phyloP scores from a whole-genome alignment of 2,888 invertebrate genomes.

The Zaprionus obscuricornis region DNA sequence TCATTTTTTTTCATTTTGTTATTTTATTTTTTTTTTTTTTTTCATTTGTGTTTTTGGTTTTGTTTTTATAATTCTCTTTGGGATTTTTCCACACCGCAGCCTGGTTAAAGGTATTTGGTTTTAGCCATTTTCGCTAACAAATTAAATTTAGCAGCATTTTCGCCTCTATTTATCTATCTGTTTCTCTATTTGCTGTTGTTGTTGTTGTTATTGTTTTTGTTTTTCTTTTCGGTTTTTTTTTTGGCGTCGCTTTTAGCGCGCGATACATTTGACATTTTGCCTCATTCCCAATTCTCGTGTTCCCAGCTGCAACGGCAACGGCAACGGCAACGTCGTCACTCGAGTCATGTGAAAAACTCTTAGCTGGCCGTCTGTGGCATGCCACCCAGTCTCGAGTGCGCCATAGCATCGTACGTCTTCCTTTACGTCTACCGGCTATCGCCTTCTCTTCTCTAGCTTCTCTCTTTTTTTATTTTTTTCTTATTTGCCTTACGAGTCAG shows the following conservation, averaged over 20 bases:
- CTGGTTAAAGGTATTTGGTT: slow-evolving; percentile 41
- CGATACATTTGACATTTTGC: slow-evolving; percentile 51
- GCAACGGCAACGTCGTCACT: slow-evolving; percentile 16
- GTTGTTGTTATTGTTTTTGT: slow-evolving; percentile 1
- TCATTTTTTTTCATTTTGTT: slow-evolving; percentile 1
- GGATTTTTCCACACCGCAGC: slow-evolving; percentile 50
- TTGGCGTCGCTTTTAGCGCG: slow-evolving; percentile 42
- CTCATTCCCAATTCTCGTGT: slow-evolving; percentile 10
- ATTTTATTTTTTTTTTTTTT: slow-evolving; percentile 9
- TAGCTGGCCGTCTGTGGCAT: slow-evolving; percentile 21
- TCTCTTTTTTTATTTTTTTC: not conserved
- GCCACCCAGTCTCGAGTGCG: slow-evolving; percentile 15
- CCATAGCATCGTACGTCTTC: too few relatives aligned
- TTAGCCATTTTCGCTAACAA: slow-evolving; percentile 15
- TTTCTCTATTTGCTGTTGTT: slow-evolving; percentile 11
- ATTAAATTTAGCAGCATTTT: slow-evolving; percentile 48
- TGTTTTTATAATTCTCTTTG: slow-evolving; percentile 23
- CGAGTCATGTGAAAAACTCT: slow-evolving; percentile 44
- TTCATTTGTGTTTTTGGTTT: slow-evolving; percentile 24
- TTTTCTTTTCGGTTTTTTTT: slow-evolving; percentile 19
- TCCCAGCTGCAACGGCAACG: not conserved
- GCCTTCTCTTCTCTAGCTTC: too few relatives aligned
- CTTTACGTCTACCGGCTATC: too few relatives aligned
- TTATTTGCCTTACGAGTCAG: slow-evolving; percentile 35
- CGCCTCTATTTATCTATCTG: slow-evolving; percentile 2